These are phyloP conservation scores for Holocentrus rufus DNA, from an alignment of 2,797 vertebrate genomes.

Conservation along the genomic window DNA sequence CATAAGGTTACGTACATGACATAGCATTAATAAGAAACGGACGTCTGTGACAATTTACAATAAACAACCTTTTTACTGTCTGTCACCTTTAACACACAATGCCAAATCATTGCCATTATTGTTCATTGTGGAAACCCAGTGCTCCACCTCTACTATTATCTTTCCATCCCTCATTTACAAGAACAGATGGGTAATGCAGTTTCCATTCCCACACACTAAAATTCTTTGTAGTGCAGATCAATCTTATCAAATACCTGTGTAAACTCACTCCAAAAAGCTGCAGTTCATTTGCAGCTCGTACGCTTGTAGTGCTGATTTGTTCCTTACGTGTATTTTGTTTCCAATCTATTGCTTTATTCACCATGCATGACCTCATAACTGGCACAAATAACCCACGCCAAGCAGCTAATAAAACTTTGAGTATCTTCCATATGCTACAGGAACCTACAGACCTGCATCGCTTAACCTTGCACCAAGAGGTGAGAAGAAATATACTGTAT, in stretches of 20 bases:
- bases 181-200: constrained; percentile 17
- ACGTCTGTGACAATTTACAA: constrained; percentile 4
- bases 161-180: constrained; percentile 11
- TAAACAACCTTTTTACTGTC: neutral
- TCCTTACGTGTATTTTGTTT: constrained; percentile 48
- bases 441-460: constrained; percentile 15
- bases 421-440: neutral
- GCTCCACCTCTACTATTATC: neutral
- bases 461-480: constrained; percentile 10
- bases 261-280: constrained; percentile 50
- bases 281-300: constrained; percentile 54
- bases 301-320: constrained; percentile 44
- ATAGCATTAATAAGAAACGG: constrained; percentile 1
- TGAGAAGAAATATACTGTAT: constrained; percentile 23
- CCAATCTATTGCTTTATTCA: constrained; percentile 45
- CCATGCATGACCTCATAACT: constrained; percentile 51
- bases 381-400: constrained; percentile 36
- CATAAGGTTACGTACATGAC: no score
- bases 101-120: neutral
- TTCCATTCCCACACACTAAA: constrained; percentile 46
- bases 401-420: constrained; percentile 44
- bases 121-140: neutral
- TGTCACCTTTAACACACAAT: neutral
- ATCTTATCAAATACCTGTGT: constrained; percentile 49
- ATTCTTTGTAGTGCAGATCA: constrained; percentile 25